A percentile compares a stretch with the other conserved stretches of the same genome.
These are phyloP conservation scores for Doryteuthis pealeii DNA, from an alignment of 1,140 invertebrate species.

Conservation along the genomic window DNA sequence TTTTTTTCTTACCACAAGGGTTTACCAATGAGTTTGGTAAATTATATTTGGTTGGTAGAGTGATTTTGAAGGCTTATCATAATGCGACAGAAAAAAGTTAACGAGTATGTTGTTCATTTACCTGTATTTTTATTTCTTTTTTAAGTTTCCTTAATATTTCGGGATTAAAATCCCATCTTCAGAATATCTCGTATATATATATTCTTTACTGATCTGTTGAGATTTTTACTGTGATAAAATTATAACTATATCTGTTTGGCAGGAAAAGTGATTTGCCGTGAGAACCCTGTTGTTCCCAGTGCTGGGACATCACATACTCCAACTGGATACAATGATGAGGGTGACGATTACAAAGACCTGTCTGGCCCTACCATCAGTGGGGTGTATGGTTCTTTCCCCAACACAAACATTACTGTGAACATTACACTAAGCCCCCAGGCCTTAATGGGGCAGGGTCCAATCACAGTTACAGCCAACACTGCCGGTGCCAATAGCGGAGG, in stretches of 20 bases:
- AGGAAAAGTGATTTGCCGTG: slow-evolving; percentile 13
- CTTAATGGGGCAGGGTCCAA: slow-evolving; percentile 32
- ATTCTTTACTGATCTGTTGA: too few species aligned
- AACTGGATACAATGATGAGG: not conserved
- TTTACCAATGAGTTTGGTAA: too few species aligned
- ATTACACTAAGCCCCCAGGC: slow-evolving; percentile 38
- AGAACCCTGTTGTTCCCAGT: not conserved
- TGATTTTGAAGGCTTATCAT: too few species aligned
- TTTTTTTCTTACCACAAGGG: too few species aligned
- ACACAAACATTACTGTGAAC: slow-evolving; percentile 36
- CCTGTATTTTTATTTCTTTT: too few species aligned
- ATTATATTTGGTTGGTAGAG: too few species aligned
- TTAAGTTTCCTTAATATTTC: too few species aligned
- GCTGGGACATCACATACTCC: not conserved
- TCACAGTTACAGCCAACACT: slow-evolving; percentile 35
- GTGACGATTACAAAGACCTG: not conserved
- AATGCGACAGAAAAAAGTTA: too few species aligned
- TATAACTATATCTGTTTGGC: not conserved
- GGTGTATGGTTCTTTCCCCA: slow-evolving; percentile 10
- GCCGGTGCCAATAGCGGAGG: slow-evolving; percentile 3
- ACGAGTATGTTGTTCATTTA: too few species aligned
- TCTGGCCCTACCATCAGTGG: not conserved
- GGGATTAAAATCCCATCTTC: too few species aligned
- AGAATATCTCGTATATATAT: too few species aligned
- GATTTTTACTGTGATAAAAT: too few species aligned